Evolutionary conservation across 2,888 invertebrate species (phyloP), one percentile per base, ranked within the genome.

Genomic region (Sepiola atlantica): DNA sequence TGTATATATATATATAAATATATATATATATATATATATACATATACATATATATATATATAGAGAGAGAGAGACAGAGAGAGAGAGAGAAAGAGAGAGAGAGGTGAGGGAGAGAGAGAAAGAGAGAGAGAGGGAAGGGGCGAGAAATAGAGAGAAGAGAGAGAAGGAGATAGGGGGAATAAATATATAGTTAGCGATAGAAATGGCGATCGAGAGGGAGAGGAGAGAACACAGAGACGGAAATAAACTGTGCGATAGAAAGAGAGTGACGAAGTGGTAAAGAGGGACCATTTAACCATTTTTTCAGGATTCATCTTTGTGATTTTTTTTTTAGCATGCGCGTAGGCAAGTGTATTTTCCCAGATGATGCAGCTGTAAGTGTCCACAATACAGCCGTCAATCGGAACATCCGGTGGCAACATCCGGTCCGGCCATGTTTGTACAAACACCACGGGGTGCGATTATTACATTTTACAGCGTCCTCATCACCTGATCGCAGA

Each of bases 401-500:
- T 77, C 77, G 77, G 77, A 77, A 77, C 77, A n/a, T 77, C 77
- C 77, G 77, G 32, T 77, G 16, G 77, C n/a, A 77, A 77, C n/a
- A 77, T 77, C 77, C 77, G 77, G 77, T n/a, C n/a, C 77, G 77
- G 77, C 77, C 77, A 77, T 77, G 32, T 77, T 77, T 77, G 77
- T 77, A 77, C 77, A 77, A n/a, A 32, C n/a, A 77, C 77, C n/a
- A 77, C 4, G 77, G 77, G 77, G 28, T n/a, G n/a, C n/a, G n/a
- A 77, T 77, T 77, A 77, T 77, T 77, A 77, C n/a, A 77, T 77
- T n/a, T 77, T n/a, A 77, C n/a, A n/a, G 14, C 77, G 12, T 32
- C 14, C n/a, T 16, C n/a, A 77, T 77, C n/a, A 32, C 77, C 77
- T n/a, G 77, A 77, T 16, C n/a, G n/a, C 77, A 3, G 77, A 16